Evolutionary conservation across 2,113 vertebrate genomes (phyloP).

Genomic region (Xyliphius kryptos): DNA sequence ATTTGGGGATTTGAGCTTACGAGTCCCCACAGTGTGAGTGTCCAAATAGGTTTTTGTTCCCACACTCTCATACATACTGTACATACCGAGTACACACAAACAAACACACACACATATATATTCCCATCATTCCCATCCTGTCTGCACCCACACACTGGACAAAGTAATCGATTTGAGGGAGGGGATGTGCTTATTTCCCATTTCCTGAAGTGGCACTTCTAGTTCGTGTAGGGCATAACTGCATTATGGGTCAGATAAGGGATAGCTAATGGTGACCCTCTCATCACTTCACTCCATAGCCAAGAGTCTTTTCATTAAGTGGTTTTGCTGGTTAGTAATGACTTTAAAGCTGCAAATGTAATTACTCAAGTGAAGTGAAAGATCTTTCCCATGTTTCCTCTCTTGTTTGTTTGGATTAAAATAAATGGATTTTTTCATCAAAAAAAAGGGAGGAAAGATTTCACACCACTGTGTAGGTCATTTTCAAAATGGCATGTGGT

Average conservation of each 20-base stretch:
- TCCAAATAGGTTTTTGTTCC: too few species aligned
- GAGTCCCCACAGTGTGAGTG: too few species aligned
- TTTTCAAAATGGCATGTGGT: conserved; percentile 50
- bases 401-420: conserved; percentile 47
- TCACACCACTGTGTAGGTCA: background rate
- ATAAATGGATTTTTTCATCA: conserved; percentile 35
- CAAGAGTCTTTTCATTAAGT: conserved; percentile 65
- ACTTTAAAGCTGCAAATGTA: conserved; percentile 60
- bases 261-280: conserved; percentile 57
- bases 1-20: too few species aligned
- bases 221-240: conserved; percentile 59
- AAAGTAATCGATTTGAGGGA: conserved; percentile 53
- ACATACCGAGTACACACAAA: background rate
- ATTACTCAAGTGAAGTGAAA: conserved; percentile 53
- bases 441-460: conserved; percentile 18
- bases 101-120: background rate
- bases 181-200: conserved; percentile 55
- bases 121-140: background rate
- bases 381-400: conserved; percentile 50
- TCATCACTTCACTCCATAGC: conserved; percentile 58
- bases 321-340: conserved; percentile 58
- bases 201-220: conserved; percentile 55
- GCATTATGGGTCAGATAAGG: conserved; percentile 59
- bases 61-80: background rate
- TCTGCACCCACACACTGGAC: conserved; percentile 6